A percentile compares a stretch with the other conserved stretches of the same genome.
phyloP scores from a whole-genome alignment of 1,140 invertebrate genomes.

The Trissolcus basalis region DNA sequence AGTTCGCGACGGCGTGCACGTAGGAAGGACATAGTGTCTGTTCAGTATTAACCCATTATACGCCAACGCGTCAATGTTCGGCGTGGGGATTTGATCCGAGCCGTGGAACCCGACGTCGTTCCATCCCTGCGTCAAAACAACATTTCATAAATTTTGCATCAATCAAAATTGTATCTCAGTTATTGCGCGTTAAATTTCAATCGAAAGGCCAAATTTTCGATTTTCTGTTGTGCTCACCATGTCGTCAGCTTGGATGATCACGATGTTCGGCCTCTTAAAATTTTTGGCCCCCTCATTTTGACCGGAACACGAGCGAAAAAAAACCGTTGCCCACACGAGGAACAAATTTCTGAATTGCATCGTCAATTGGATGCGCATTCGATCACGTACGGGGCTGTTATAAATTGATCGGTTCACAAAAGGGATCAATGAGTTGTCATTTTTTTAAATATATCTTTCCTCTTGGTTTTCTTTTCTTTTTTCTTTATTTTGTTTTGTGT shows the following conservation, averaged over 20 bases:
- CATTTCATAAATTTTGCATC: constrained; percentile 4
- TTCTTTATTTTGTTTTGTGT: not conserved
- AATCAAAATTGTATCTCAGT: not conserved
- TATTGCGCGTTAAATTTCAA: no score
- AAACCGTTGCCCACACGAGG: no score
- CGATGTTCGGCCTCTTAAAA: constrained; percentile 73
- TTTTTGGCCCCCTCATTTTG: no score
- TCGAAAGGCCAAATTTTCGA: no score
- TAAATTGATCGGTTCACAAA: no score
- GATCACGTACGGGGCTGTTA: not conserved
- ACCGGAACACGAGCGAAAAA: no score
- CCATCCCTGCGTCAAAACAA: constrained; percentile 79
- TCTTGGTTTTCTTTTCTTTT: no score
- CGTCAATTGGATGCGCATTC: not conserved
- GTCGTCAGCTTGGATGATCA: constrained; percentile 80
- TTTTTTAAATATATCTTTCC: no score
- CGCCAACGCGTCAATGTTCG: constrained; percentile 82
- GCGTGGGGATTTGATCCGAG: constrained; percentile 81
- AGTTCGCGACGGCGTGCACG: constrained; percentile 80
- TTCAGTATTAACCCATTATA: constrained; percentile 79
- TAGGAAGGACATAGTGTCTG: constrained; percentile 78
- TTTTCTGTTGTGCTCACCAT: constrained; percentile 78
- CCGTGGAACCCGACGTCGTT: constrained; percentile 86
- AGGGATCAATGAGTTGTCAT: no score
- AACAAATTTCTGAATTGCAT: no score